A percentile compares a stretch with the other conserved stretches of the same genome.
These are phyloP conservation scores for Myrmophylax atrothorax DNA, from an alignment of 2,113 vertebrate genomes.

Conservation along the genomic window DNA sequence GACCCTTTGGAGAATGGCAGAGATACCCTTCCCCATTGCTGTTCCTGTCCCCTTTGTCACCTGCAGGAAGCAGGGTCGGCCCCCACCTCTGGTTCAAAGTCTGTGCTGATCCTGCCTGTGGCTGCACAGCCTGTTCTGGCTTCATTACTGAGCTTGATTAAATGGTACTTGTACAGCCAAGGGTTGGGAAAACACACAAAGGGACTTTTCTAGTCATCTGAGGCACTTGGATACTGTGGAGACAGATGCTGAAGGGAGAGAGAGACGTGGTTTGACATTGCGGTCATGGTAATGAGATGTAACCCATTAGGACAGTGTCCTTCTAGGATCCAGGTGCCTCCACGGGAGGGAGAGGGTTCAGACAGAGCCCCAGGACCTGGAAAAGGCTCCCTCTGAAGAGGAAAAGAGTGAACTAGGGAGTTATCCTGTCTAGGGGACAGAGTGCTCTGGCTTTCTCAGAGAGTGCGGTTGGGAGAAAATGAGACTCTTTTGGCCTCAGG, in stretches of 20 bases:
- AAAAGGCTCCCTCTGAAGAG: neutral
- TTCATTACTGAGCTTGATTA: slow-evolving; percentile 57
- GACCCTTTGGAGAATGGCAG: neutral
- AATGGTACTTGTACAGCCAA: slow-evolving; percentile 38
- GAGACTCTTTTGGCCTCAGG: neutral
- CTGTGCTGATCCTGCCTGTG: neutral
- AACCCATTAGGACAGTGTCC: neutral
- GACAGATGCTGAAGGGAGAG: slow-evolving; percentile 18
- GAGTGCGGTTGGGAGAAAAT: neutral
- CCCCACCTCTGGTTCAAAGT: neutral
- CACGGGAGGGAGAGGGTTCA: neutral
- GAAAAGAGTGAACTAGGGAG: neutral
- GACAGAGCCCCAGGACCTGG: neutral
- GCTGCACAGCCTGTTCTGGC: slow-evolving; percentile 2
- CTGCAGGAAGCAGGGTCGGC: accelerated
- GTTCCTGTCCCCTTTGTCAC: neutral
- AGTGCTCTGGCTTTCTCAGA: neutral
- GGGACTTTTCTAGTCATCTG: slow-evolving; percentile 28
- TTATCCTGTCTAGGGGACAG: neutral
- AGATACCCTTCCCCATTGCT: accelerated
- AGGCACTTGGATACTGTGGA: slow-evolving; percentile 20
- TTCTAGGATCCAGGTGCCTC: neutral
- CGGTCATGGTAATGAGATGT: neutral
- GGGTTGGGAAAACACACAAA: slow-evolving; percentile 50
- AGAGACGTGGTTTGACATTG: neutral